Base-by-base conservation (phyloP, 1,140 invertebrate genomes). In the Aphidius ervi region DNA sequence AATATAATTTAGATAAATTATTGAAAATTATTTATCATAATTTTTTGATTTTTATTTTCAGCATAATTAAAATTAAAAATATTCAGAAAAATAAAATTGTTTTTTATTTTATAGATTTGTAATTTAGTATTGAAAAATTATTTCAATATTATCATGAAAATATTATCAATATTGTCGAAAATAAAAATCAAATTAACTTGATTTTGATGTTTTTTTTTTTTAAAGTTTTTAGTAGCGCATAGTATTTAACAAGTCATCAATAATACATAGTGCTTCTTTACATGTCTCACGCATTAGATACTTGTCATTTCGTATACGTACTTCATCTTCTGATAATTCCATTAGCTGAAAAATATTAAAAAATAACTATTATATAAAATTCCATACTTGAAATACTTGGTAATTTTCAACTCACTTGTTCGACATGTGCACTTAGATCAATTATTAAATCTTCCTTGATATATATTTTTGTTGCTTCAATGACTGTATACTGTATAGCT, bases 221-320 rank as follows among this genome's bases (percentile, higher is more conserved):
- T n/a, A 23, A 31, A 31, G 4, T 31, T 31, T 31, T 31, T 31
- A 31, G 91, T 89, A 46, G 96, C 93, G 2, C 96, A 99, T 31
- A 93, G 91, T 88, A 97, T 97, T 16, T 8, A 94, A 95, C n/a
- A 99, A 96, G 79, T 99, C 97, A 62, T 94, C 94, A 77, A 99
- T 99, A 66, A 99, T 99, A 68, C 86, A 84, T 58, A 99, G 81
- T 7, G 97, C 94, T 80, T 99, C 97, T 82, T 99, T 99, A 77
- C 96, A 99, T 10, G 97, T 95, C 75, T 99, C 95, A 81, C 99
- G 99, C 96, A 99, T 99, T 59, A 95, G 86, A 67, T 99, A 80
- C 87, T 98, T 93, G 81, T 99, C 97, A 79, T 99, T 97, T 63
- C 98, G 87, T 76, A 96, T 95, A 68, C 91, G 85, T 5, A 95